Conservation (phyloP, 37 sponge, comb jelly and placozoan genomes). For the Haliclona indistincta region DNA sequence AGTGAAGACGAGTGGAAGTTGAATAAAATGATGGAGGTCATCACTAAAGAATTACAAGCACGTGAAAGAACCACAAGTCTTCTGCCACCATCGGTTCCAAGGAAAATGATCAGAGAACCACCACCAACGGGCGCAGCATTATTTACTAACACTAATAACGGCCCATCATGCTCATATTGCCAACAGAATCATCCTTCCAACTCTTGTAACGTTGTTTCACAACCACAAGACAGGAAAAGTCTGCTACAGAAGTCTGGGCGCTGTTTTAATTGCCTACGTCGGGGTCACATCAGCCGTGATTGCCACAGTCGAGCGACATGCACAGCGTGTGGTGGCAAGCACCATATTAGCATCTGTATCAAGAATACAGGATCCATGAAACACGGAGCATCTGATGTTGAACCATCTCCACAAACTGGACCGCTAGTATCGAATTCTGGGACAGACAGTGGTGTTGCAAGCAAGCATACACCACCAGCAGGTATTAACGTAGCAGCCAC, state of each 20-base stretch:
- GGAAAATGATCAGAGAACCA: background rate
- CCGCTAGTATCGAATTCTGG: no score
- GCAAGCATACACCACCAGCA: no score
- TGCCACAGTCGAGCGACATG: slow-evolving; percentile 21
- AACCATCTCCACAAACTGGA: background rate
- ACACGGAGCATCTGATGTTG: background rate
- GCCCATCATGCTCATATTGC: slow-evolving; percentile 31
- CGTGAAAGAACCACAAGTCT: background rate
- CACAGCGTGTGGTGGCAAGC: slow-evolving; percentile 15
- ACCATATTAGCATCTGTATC: slow-evolving; percentile 43
- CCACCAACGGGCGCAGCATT: slow-evolving; percentile 14
- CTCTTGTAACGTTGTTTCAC: slow-evolving; percentile 7
- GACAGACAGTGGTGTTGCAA: no score
- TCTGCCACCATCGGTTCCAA: background rate
- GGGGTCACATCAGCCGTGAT: slow-evolving; percentile 32
- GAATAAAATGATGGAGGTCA: slow-evolving; percentile 5
- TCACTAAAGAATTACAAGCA: no score
- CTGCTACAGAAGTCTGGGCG: slow-evolving; percentile 22
- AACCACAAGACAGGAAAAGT: slow-evolving; percentile 4
- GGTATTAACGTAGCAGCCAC: no score
- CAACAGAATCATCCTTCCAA: slow-evolving; percentile 34
- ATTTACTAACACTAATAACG: background rate
- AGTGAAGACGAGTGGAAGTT: background rate
- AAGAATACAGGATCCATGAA: background rate
- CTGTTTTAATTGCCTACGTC: slow-evolving; percentile 43